A percentile compares a stretch with the other conserved stretches of the same genome.
phyloP scores from a whole-genome alignment of 2,888 invertebrate genomes.

The Scaptomyza tumidula region DNA sequence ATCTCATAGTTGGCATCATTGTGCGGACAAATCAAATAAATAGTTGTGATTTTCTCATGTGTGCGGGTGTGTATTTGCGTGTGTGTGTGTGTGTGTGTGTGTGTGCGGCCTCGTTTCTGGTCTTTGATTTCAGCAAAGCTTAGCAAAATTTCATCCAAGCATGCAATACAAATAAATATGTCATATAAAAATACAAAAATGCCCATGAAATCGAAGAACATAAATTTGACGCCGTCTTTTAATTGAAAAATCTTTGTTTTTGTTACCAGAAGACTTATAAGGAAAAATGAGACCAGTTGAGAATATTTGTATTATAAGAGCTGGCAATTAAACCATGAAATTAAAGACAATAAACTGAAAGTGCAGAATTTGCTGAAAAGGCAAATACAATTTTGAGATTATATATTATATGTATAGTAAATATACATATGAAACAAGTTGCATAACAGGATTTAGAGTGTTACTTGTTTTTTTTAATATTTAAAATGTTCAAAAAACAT shows the following conservation, averaged over 20 bases:
- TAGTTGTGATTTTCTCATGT: constrained; percentile 70
- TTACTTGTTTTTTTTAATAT: no score
- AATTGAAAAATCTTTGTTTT: constrained; percentile 61
- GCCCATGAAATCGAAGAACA: constrained; percentile 41
- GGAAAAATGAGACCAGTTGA: not conserved
- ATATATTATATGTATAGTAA: no score
- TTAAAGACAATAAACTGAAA: not conserved
- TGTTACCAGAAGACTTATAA: constrained; percentile 14
- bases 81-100: constrained; percentile 17
- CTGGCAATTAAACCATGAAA: not conserved
- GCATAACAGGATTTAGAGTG: no score
- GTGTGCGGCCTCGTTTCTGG: constrained; percentile 46
- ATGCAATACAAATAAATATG: constrained; percentile 47
- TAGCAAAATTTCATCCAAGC: constrained; percentile 58
- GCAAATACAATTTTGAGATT: not conserved
- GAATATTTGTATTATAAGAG: not conserved
- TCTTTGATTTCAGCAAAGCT: constrained; percentile 68
- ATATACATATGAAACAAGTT: no score
- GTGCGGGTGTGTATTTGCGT: constrained; percentile 1
- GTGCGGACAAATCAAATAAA: constrained; percentile 77
- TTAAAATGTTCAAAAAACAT: not conserved
- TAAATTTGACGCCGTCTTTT: constrained; percentile 44
- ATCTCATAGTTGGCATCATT: constrained; percentile 72
- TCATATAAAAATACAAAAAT: constrained; percentile 30
- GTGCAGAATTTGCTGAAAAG: not conserved